Evolutionary conservation across 2,113 vertebrate genomes (phyloP).

Genomic region (Platysternon megacephalum): DNA sequence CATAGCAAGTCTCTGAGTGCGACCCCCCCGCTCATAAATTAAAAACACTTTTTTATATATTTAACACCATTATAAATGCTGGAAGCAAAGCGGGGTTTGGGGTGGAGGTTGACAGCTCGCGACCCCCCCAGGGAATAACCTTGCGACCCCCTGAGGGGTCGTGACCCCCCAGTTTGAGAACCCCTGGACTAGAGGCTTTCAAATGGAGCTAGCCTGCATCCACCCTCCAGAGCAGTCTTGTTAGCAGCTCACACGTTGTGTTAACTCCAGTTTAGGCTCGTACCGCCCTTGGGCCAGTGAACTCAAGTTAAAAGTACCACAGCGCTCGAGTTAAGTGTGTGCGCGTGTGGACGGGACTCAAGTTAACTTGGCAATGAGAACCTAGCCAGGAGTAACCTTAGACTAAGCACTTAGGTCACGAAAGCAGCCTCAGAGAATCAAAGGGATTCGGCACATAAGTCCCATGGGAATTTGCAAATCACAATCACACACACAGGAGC

Average conservation of each 20-base stretch:
- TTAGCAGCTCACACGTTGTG: background rate
- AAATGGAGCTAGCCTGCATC: background rate
- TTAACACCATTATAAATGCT: too few relatives aligned
- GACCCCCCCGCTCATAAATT: too few relatives aligned
- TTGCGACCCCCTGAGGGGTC: too few relatives aligned
- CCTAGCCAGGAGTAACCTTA: background rate
- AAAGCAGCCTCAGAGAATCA: slow-evolving; percentile 12
- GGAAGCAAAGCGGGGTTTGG: too few relatives aligned
- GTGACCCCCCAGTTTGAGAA: too few relatives aligned
- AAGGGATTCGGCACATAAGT: slow-evolving; percentile 14
- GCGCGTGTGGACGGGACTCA: background rate
- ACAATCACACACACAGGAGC: slow-evolving; percentile 25
- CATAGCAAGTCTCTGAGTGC: too few relatives aligned
- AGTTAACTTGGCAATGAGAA: background rate
- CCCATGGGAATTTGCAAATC: slow-evolving; percentile 33
- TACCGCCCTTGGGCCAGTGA: background rate
- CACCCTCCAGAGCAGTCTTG: background rate
- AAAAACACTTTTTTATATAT: too few relatives aligned
- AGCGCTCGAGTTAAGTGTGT: background rate
- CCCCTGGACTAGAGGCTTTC: background rate
- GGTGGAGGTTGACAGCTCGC: too few relatives aligned
- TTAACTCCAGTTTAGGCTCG: background rate
- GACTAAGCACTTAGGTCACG: slow-evolving; percentile 41
- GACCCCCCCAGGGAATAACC: too few relatives aligned
- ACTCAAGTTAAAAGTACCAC: background rate